Conservation (phyloP, 2,113 vertebrate genomes). For the Gasterosteus aculeatus region DNA sequence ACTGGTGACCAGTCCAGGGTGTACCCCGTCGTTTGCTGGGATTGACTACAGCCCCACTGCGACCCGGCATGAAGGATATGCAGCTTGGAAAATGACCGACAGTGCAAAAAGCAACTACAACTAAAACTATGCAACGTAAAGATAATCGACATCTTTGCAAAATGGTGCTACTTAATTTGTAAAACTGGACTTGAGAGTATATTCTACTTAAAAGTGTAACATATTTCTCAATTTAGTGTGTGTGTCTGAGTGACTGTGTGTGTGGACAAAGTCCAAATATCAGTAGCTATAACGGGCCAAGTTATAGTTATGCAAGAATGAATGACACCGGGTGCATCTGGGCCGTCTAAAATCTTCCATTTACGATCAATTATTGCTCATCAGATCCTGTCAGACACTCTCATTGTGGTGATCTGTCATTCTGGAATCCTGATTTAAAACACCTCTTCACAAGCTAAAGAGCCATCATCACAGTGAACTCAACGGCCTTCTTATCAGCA, state of each 20-base stretch:
- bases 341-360: constrained; percentile 29
- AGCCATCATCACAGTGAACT: background rate
- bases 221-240: background rate
- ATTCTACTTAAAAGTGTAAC: background rate
- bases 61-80: too few relatives aligned
- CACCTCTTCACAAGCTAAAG: background rate
- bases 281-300: constrained; percentile 43
- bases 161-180: background rate
- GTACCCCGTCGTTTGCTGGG: too few relatives aligned
- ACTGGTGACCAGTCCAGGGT: too few relatives aligned
- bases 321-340: constrained; percentile 43
- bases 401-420: constrained; percentile 1
- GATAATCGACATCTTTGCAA: background rate
- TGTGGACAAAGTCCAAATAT: constrained; percentile 31
- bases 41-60: too few relatives aligned
- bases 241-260: constrained; percentile 13
- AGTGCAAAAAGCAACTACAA: background rate
- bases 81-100: too few relatives aligned
- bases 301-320: constrained; percentile 64
- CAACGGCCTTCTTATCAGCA: background rate
- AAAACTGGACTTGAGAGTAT: background rate
- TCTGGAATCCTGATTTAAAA: constrained; percentile 12
- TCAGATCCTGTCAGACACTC: background rate
- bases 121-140: background rate
- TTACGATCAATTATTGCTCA: constrained; percentile 32